Conservation (phyloP, 2,113 vertebrate genomes). For the Aviceda subcristata region DNA sequence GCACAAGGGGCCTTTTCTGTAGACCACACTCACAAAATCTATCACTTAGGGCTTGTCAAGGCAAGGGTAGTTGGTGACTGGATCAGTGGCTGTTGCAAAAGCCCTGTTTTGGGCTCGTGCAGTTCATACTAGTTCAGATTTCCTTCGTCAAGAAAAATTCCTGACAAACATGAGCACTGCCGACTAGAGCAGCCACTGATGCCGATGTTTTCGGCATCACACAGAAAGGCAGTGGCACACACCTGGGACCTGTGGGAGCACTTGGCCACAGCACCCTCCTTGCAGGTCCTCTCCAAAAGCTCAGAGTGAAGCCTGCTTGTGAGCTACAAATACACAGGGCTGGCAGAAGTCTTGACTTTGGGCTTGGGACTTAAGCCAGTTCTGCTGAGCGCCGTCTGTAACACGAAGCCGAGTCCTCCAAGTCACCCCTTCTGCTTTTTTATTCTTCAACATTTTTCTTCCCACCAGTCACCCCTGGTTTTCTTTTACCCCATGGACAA, state of each 20-base stretch:
- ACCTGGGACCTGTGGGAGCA: rapidly evolving
- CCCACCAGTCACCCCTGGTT: background rate
- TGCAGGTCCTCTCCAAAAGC: rapidly evolving
- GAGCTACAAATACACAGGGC: background rate
- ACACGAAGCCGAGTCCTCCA: background rate
- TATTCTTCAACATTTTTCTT: background rate
- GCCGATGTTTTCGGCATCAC: background rate
- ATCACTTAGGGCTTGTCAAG: background rate
- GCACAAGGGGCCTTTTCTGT: background rate
- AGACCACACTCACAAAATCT: background rate
- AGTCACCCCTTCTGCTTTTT: background rate
- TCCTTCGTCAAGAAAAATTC: background rate
- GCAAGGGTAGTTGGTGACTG: background rate
- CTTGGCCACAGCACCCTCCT: background rate
- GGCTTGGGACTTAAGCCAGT: background rate
- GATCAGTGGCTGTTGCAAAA: background rate
- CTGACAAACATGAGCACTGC: rapidly evolving
- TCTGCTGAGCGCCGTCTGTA: background rate
- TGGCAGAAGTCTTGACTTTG: background rate
- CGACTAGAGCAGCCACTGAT: background rate
- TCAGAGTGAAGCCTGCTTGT: background rate
- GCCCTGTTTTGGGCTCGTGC: background rate
- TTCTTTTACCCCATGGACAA: background rate
- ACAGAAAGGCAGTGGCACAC: background rate
- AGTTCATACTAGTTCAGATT: background rate